A percentile compares a stretch with the other conserved stretches of the same genome.
phyloP scores from a whole-genome alignment of 2,113 vertebrate species.

The Pangasianodon gigas region DNA sequence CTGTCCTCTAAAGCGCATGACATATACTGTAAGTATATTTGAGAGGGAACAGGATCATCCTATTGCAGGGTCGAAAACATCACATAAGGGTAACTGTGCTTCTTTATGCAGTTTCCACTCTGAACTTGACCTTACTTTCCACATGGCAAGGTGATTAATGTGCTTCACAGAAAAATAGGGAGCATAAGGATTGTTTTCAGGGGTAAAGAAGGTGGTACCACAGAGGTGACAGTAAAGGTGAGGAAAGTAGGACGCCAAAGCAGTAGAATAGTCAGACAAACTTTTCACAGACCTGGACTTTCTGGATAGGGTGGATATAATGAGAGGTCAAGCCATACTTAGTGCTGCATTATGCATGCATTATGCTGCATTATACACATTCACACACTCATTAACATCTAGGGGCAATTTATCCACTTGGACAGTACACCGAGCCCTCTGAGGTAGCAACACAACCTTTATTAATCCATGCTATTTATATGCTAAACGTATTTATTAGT shows the following conservation, averaged over 20 bases:
- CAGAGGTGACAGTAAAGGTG: not conserved
- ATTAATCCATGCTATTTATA: not conserved
- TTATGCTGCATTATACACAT: not conserved
- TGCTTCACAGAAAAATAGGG: conserved; percentile 6
- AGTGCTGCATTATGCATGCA: not conserved
- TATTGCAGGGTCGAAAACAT: conserved; percentile 9
- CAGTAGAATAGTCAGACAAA: not conserved
- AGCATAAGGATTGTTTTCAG: conserved; percentile 10
- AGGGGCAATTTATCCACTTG: not conserved
- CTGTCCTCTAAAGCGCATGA: not conserved
- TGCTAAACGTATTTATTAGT: not conserved
- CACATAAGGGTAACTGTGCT: conserved; percentile 7
- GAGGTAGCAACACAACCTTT: not conserved
- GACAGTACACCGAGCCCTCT: not conserved
- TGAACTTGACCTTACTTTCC: conserved; percentile 55
- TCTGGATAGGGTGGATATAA: not conserved
- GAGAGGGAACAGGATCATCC: not conserved
- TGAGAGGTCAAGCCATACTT: not conserved
- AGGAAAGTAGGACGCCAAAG: not conserved
- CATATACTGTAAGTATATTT: not conserved
- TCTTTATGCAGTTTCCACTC: not conserved
- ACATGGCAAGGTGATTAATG: conserved; percentile 63
- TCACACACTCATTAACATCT: not conserved
- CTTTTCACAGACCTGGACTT: not conserved
- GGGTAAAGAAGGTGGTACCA: not conserved